These are phyloP conservation scores for Cheilosia vernalis DNA, from an alignment of 2,888 invertebrate species.

Conservation along the genomic window DNA sequence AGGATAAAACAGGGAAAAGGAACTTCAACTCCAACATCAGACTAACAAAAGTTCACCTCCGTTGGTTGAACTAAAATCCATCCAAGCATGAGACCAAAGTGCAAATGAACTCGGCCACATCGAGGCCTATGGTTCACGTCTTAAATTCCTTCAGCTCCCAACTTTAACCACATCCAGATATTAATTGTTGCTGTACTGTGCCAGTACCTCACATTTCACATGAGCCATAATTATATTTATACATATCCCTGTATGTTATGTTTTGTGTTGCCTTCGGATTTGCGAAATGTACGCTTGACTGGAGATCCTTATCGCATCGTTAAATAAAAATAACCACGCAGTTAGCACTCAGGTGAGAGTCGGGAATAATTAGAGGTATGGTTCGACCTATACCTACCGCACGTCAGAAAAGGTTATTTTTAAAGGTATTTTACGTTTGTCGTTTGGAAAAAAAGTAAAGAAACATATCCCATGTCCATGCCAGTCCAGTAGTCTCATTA, in stretches of 20 bases:
- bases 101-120: conserved; percentile 55
- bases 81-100: conserved; percentile 32
- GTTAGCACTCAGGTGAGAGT: conserved; percentile 49
- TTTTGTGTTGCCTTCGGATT: conserved; percentile 34
- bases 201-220: conserved; percentile 10
- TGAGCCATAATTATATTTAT: conserved; percentile 25
- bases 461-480: too few species aligned
- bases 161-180: conserved; percentile 31
- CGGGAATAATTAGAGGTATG: conserved; percentile 43
- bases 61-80: conserved; percentile 66
- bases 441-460: too few species aligned
- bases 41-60: conserved; percentile 61
- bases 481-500: too few species aligned
- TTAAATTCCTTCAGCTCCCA: conserved; percentile 1
- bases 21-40: conserved; percentile 6
- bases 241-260: conserved; percentile 4
- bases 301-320: conserved; percentile 60
- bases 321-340: conserved; percentile 55
- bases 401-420: conserved; percentile 29
- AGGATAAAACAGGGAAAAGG: conserved; percentile 14
- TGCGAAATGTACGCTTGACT: conserved; percentile 60
- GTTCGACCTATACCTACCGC: background rate
- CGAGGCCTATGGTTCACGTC: conserved; percentile 34
- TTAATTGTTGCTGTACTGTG: conserved; percentile 55
- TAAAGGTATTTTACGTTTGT: background rate